These are phyloP conservation scores for Bradypus variegatus DNA, from an alignment of 2,797 vertebrate species.

Conservation along the genomic window DNA sequence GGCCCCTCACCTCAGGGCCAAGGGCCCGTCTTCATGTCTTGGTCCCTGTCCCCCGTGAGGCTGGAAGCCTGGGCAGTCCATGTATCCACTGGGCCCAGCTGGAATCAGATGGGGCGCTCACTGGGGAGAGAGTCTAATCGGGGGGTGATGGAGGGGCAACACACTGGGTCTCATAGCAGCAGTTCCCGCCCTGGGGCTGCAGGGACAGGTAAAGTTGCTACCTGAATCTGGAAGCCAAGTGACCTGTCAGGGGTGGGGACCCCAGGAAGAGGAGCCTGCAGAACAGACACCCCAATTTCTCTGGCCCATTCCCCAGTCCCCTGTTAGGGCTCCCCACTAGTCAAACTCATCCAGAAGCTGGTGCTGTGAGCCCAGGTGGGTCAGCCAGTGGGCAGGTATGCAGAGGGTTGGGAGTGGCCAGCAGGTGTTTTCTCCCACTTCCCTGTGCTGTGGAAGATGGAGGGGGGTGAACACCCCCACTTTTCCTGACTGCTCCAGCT, in stretches of 20 bases:
- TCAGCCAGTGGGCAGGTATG: fast-evolving
- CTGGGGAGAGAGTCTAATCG: not conserved
- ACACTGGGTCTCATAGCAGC: not conserved
- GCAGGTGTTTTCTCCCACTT: not conserved
- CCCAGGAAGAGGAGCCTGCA: not conserved
- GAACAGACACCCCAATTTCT: not conserved
- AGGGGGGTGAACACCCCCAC: not conserved
- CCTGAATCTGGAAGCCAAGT: not conserved
- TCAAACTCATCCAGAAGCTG: no score
- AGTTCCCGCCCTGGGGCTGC: not conserved
- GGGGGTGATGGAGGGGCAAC: no score
- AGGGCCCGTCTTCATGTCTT: not conserved
- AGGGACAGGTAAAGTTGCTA: not conserved
- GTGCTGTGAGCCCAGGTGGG: no score
- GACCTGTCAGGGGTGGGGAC: not conserved
- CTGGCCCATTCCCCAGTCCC: no score
- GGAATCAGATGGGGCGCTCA: not conserved
- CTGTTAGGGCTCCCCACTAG: no score
- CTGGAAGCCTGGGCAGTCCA: not conserved
- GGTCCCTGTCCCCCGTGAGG: not conserved
- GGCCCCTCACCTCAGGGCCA: not conserved
- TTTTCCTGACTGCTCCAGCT: not conserved
- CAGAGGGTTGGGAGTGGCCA: not conserved
- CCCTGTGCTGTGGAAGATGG: no score
- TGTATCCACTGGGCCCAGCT: not conserved